A percentile compares a stretch with the other conserved stretches of the same genome.
phyloP scores from a whole-genome alignment of 2,797 vertebrate species.

The Bucorvus abyssinicus region DNA sequence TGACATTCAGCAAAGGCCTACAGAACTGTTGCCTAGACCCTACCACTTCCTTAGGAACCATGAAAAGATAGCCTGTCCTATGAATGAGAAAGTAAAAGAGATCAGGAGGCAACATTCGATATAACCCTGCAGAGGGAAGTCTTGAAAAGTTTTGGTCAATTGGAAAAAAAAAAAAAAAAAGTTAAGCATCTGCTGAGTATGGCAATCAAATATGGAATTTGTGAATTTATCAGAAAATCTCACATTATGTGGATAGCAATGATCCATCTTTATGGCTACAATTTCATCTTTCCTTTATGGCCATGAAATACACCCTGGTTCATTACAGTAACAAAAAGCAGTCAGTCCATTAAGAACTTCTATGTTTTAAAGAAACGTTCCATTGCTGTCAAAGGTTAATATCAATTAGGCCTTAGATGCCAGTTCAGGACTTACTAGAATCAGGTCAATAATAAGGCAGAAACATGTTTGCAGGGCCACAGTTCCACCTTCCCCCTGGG shows the following conservation, averaged over 20 bases:
- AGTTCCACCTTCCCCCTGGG: neutral
- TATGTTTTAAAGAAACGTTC: neutral
- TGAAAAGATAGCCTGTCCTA: neutral
- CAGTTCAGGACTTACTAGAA: neutral
- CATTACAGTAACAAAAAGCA: neutral
- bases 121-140: neutral
- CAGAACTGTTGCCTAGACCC: neutral
- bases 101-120: neutral
- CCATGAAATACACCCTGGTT: neutral
- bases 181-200: neutral
- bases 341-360: neutral
- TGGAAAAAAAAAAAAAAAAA: neutral
- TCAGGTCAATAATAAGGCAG: neutral
- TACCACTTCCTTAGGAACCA: neutral
- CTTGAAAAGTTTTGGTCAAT: neutral
- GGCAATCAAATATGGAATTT: neutral
- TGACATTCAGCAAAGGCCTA: neutral
- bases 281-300: neutral
- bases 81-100: neutral
- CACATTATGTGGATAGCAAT: neutral
- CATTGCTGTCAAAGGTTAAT: neutral
- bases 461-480: neutral
- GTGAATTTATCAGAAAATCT: neutral
- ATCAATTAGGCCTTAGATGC: neutral
- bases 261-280: neutral